Evolutionary conservation across 2,797 vertebrate species (phyloP), one percentile per base, ranked within the genome.

Genomic region (Pipistrellus pipistrellus): DNA sequence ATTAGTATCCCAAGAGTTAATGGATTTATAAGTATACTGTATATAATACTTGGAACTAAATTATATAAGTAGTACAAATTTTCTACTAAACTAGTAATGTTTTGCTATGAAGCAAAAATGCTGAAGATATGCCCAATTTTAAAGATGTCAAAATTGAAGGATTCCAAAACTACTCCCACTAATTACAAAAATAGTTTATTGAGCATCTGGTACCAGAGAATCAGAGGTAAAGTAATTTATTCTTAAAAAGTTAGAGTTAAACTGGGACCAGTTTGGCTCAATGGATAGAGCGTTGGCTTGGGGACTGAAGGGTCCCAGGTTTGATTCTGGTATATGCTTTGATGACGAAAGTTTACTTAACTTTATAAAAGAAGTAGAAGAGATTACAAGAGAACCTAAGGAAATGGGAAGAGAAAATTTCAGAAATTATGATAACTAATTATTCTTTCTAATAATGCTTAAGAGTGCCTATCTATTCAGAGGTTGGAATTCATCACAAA

Each of bases 21-120:
- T 25, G 6, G 1, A 59, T 90, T 77, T 73, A 48, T 10, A 85
- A 72, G 48, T 71, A 6, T 41, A 51, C 1, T 71, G 3, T 2
- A 25, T 69, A 27, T 73, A 10, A 76, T 64, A 87, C 4, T 21
- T 8, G 48, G 9, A 69, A 20, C 41, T 32, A 62, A 86, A 68
- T 72, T 87, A 7, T 71, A 7, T 51, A 75, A 90, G 11, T 82
- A 88, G 85, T 46, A 57, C 8, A 73, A 55, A n/a, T 85, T 62
- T 30, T 75, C 15, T 85, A 57, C 66, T 72, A 57, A 96, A 53
- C 30, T 48, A 17, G 41, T 68, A 30, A 91, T 78, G 6, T 71
- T 72, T 90, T 80, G 4, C 53, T 77, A 1, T 82, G 18, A 90
- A 96, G 8, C 12, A 87, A 93, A 87, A 92, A 27, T 92, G 1